phyloP scores from a whole-genome alignment of 1,140 invertebrate genomes.

The Bombus waltoni region DNA sequence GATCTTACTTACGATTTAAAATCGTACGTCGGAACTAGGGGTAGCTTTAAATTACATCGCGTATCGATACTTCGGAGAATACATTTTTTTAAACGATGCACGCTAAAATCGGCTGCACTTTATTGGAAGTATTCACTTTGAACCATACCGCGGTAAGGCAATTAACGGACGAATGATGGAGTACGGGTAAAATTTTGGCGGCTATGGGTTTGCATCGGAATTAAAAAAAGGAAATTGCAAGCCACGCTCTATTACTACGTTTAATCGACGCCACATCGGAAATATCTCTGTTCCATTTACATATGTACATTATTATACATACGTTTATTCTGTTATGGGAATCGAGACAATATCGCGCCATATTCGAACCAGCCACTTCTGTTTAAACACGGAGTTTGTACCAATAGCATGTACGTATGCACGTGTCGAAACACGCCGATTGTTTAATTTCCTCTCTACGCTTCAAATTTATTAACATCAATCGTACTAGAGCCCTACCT shows the following conservation, averaged over 20 bases:
- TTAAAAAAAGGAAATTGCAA: slow-evolving; percentile 45
- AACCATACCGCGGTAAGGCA: slow-evolving; percentile 48
- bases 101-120: slow-evolving; percentile 44
- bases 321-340: slow-evolving; percentile 37
- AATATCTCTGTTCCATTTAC: slow-evolving; percentile 50
- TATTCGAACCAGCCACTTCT: slow-evolving; percentile 11
- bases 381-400: slow-evolving; percentile 16
- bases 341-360: slow-evolving; percentile 28
- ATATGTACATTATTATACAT: neutral
- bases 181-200: slow-evolving; percentile 56
- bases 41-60: slow-evolving; percentile 41
- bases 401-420: neutral
- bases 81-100: slow-evolving; percentile 50
- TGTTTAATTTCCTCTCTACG: slow-evolving; percentile 54
- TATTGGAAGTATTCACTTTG: slow-evolving; percentile 67
- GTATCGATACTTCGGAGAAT: slow-evolving; percentile 20
- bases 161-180: slow-evolving; percentile 60
- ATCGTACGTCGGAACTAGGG: neutral
- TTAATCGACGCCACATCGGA: slow-evolving; percentile 45
- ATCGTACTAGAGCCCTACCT: neutral
- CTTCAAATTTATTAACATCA: slow-evolving; percentile 54
- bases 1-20: neutral
- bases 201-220: slow-evolving; percentile 39
- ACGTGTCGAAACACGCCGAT: slow-evolving; percentile 8
- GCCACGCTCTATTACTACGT: slow-evolving; percentile 41